These are phyloP conservation scores for Arvicanthis niloticus DNA, from an alignment of 2,113 vertebrate genomes.

Conservation along the genomic window DNA sequence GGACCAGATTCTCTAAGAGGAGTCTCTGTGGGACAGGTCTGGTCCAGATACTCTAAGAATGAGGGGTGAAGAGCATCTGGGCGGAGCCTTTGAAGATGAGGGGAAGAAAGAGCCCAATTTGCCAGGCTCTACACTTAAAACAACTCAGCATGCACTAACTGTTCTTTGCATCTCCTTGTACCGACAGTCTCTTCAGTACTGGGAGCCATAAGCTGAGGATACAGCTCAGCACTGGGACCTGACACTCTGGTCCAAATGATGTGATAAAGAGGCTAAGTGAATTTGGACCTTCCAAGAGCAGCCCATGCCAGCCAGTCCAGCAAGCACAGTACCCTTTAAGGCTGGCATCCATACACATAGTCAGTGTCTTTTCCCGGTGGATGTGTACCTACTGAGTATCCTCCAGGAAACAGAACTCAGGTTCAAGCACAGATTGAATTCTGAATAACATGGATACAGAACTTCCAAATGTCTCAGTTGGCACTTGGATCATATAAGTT, in stretches of 20 bases:
- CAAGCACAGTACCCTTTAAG: neutral
- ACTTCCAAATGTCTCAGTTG: neutral
- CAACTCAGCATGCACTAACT: neutral
- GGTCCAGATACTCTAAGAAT: too few species aligned
- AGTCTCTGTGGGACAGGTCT: too few species aligned
- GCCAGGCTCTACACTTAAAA: neutral
- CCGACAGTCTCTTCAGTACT: too few species aligned
- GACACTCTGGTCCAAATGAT: too few species aligned
- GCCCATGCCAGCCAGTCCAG: neutral
- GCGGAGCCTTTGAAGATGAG: too few species aligned
- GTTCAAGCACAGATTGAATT: neutral
- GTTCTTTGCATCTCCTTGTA: too few species aligned
- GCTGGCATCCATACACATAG: neutral
- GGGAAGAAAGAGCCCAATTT: neutral
- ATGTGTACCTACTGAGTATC: neutral
- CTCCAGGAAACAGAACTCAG: neutral
- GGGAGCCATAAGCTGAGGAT: too few species aligned
- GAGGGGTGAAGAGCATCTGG: too few species aligned
- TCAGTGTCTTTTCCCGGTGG: neutral
- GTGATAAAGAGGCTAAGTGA: neutral
- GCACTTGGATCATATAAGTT: neutral
- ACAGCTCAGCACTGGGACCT: too few species aligned
- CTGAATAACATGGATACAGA: neutral
- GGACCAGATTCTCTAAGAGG: too few species aligned
- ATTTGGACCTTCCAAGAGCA: neutral